Percentiles rank a stretch among this genome's conserved stretches.
Conservation (phyloP, 2,888 invertebrate species). For the Drosophila crucigera region DNA sequence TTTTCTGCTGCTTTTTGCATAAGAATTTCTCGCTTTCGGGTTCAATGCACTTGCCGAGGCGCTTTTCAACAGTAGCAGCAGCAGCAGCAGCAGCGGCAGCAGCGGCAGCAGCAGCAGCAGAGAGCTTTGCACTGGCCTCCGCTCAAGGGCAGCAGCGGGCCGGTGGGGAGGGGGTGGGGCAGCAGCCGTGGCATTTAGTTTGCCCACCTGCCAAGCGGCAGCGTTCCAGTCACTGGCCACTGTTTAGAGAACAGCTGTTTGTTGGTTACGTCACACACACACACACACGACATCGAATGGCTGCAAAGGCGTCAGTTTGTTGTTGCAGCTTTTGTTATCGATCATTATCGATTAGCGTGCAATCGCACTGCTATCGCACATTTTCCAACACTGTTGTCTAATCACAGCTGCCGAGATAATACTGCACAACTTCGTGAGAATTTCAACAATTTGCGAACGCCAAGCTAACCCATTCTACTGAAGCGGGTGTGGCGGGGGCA, state of each 20-base stretch:
- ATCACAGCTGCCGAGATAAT: constrained; percentile 18
- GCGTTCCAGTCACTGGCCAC: constrained; percentile 18
- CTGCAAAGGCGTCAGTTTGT: neutral
- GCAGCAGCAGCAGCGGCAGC: neutral
- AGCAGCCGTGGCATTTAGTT: neutral
- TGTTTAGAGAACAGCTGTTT: constrained; percentile 20
- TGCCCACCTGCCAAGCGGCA: constrained; percentile 14
- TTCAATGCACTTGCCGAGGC: constrained; percentile 73
- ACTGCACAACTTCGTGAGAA: constrained; percentile 32
- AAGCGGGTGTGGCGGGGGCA: neutral
- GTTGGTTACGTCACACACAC: constrained; percentile 4
- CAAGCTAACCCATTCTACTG: neutral
- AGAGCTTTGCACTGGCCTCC: constrained; percentile 31
- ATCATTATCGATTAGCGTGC: constrained; percentile 12
- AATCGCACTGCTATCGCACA: neutral
- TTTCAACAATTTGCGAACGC: constrained; percentile 38
- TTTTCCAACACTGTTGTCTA: constrained; percentile 37
- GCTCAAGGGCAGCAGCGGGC: constrained; percentile 4
- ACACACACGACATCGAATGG: constrained; percentile 15
- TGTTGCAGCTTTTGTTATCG: neutral
- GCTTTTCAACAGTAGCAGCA: constrained; percentile 33
- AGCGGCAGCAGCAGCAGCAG: neutral
- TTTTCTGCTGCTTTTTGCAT: constrained; percentile 63
- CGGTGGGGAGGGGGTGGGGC: neutral
- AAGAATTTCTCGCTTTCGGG: constrained; percentile 76